Evolutionary conservation across 2,797 vertebrate genomes (phyloP).

Genomic region (Phrynocephalus vlangalii): DNA sequence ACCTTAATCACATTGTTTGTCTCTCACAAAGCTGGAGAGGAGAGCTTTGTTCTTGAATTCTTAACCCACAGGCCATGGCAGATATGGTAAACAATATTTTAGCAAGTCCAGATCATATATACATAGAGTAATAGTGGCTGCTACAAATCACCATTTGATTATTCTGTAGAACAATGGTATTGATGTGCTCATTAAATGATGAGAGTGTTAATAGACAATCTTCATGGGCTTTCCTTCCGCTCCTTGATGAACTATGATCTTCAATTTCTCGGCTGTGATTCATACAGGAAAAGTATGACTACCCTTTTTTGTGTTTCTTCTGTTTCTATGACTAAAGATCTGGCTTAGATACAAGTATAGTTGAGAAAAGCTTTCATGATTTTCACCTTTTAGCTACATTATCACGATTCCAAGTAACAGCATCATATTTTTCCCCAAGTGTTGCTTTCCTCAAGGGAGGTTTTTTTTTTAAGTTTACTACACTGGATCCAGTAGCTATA

Average conservation of each 20-base stretch:
- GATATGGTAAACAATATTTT: constrained; percentile 36
- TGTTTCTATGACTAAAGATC: neutral
- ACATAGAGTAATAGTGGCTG: neutral
- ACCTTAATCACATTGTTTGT: constrained; percentile 11
- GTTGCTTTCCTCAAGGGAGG: neutral
- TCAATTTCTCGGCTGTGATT: constrained; percentile 21
- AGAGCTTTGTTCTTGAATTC: neutral
- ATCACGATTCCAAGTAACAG: too few species aligned
- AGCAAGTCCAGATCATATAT: neutral
- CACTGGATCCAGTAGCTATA: too few species aligned
- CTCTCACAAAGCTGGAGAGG: constrained; percentile 12
- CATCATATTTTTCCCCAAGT: too few species aligned
- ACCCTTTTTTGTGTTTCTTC: neutral
- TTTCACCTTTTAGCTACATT: too few species aligned
- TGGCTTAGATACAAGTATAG: constrained; percentile 11
- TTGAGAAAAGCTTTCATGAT: too few species aligned
- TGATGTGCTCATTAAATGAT: constrained; percentile 49
- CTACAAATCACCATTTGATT: neutral
- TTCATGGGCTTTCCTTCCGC: neutral
- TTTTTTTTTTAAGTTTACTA: neutral
- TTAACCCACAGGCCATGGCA: neutral
- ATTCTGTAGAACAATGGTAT: neutral
- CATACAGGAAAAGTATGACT: too few species aligned
- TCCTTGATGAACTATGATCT: neutral
- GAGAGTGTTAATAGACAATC: constrained; percentile 21